Evolutionary conservation across 2,797 vertebrate species (phyloP), one percentile per base, ranked within the genome.

Genomic region (Periophthalmus magnuspinnatus): DNA sequence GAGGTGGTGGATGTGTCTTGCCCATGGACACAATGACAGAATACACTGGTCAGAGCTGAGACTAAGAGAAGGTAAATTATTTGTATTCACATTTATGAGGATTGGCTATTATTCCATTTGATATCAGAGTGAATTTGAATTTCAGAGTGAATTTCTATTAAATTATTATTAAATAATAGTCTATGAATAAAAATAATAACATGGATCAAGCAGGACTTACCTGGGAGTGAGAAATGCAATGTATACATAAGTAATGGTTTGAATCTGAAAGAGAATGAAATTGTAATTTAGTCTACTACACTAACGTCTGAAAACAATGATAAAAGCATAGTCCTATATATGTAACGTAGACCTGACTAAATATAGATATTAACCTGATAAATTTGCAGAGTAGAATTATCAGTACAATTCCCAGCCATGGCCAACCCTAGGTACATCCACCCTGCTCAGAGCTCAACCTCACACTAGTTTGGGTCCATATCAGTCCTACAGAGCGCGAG

Each of bases 211-310:
- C 10, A 41, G 10, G 38, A 13, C 38, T 85, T 89, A 94, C 94
- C 94, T 94, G 69, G 81, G 76, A 70, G 78, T 84, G 2, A 94
- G 89, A 3, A 82, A 74, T 14, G 64, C 82, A 36, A 93, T 41
- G 75, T 94, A 94, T 38, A 89, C 75, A 0, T n/a, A 71, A 19
- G 89, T 88, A 5, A 94, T 83, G 63, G 3, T 8, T 9, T 80
- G 48, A 32, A 93, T 90, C 93, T 94, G 75, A 65, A 90, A 85
- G 81, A 76, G 0, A 86, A 75, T 69, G 10, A 55, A 54, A 21
- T n/a, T 19, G 2, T 50, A 50, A 28, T 9, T n/a, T 13, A 22
- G 21, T 19, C 21, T 9, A 21, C 6, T 38, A 11, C n/a, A 10
- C 19, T 21, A 22, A 21, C 52, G 54, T n/a, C 8, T n/a, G 52